These are phyloP conservation scores for Chrysaora quinquecirrha DNA, from an alignment of 30 jellyfish, hydroid and myxozoan species.

Conservation along the genomic window DNA sequence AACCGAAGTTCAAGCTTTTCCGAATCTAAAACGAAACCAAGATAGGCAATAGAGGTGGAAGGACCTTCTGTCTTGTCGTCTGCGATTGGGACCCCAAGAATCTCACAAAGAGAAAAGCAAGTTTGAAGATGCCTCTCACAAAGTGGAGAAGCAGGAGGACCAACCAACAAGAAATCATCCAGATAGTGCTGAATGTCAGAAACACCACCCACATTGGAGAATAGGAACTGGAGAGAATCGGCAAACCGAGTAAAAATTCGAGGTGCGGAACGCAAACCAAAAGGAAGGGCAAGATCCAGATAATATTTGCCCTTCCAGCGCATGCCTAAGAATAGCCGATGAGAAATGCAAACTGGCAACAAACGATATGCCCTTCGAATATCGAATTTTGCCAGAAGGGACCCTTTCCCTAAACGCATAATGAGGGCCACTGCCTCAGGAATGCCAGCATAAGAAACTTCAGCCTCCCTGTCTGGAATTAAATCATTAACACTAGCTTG, in stretches of 20 bases:
- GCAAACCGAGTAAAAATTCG: too few species aligned
- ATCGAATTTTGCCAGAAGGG: constrained; percentile 62
- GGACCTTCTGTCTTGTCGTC: constrained; percentile 65
- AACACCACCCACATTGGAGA: too few species aligned
- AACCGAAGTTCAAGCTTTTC: too few species aligned
- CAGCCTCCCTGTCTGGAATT: constrained; percentile 38
- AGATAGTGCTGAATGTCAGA: too few species aligned
- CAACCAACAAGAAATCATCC: too few species aligned
- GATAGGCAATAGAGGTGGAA: constrained; percentile 23
- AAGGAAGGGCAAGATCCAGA: constrained; percentile 67
- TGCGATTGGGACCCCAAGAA: constrained; percentile 42
- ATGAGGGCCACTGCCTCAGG: constrained; percentile 57
- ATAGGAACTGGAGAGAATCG: not conserved
- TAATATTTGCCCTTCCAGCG: constrained; percentile 37
- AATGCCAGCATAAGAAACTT: too few species aligned
- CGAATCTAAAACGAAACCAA: constrained; percentile 53
- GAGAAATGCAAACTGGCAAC: constrained; percentile 27
- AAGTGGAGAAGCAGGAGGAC: too few species aligned
- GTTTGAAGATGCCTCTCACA: not conserved
- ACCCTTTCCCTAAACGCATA: constrained; percentile 32
- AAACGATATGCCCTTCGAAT: constrained; percentile 58
- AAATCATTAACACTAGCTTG: constrained; percentile 62
- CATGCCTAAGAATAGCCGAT: constrained; percentile 33
- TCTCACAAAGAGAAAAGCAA: constrained; percentile 34
- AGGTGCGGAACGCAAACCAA: constrained; percentile 49